Evolutionary conservation across 35 echinoderm and acorn worm genomes (phyloP).

Genomic region (Chiridota heheva): DNA sequence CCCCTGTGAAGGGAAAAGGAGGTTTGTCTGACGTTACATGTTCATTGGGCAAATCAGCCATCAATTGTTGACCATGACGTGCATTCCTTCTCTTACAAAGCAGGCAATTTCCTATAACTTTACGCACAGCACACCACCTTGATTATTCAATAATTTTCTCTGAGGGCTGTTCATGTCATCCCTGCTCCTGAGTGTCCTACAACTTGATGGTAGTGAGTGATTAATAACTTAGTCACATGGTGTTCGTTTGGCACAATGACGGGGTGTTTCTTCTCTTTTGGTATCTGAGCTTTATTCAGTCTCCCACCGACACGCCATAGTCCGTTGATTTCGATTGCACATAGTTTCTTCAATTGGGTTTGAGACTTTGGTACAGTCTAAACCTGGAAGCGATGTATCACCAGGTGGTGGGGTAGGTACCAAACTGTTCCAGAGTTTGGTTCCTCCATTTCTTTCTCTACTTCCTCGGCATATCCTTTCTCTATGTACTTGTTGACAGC

Average conservation of each 20-base stretch:
- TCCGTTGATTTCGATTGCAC: conserved; percentile 16
- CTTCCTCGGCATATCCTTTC: conserved; percentile 36
- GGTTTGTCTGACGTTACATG: not conserved
- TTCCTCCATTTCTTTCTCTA: not conserved
- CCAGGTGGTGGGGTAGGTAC: conserved; percentile 39
- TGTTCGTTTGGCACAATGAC: too few species aligned
- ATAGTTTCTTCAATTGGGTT: conserved; percentile 12
- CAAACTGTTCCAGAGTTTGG: not conserved
- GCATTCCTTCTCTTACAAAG: not conserved
- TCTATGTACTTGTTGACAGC: conserved; percentile 45
- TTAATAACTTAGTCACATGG: too few species aligned
- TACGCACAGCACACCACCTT: too few species aligned
- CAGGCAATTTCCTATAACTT: too few species aligned
- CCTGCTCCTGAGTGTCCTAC: too few species aligned
- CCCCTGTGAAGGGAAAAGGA: not conserved
- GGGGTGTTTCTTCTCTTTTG: not conserved
- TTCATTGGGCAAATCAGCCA: not conserved
- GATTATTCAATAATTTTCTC: too few species aligned
- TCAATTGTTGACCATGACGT: not conserved
- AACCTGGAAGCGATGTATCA: conserved; percentile 18
- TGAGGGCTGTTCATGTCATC: too few species aligned
- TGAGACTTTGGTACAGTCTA: not conserved
- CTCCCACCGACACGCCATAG: conserved; percentile 29
- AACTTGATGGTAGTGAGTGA: too few species aligned
- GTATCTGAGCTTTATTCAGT: conserved; percentile 13